Percentiles rank a stretch among this genome's conserved stretches.
Evolutionary conservation across 2,888 invertebrate genomes (phyloP).

Genomic region (Zonitis immaculata): DNA sequence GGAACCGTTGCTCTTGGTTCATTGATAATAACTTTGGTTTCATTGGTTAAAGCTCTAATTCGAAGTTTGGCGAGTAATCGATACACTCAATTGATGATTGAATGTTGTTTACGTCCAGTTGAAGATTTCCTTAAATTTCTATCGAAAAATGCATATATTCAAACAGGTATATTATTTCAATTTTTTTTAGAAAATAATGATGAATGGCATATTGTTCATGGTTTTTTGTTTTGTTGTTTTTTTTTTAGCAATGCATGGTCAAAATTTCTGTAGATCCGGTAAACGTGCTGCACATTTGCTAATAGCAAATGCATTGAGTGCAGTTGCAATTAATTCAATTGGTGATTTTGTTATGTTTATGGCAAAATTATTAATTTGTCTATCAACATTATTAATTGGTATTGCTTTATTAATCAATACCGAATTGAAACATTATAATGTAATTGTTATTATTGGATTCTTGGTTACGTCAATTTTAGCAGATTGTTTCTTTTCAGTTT

Average conservation of each 20-base stretch:
- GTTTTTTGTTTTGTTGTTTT: too few relatives aligned
- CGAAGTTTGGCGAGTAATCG: conserved; percentile 6
- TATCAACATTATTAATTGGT: conserved; percentile 1
- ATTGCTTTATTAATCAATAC: conserved; percentile 2
- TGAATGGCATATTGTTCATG: too few relatives aligned
- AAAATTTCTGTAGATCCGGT: conserved; percentile 21
- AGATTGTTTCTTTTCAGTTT: conserved; percentile 20
- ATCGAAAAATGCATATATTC: conserved; percentile 27
- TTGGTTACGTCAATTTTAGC: conserved; percentile 20
- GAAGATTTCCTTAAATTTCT: conserved; percentile 23
- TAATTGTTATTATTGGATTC: conserved; percentile 6
- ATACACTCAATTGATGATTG: conserved; percentile 16
- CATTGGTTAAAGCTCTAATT: conserved; percentile 12
- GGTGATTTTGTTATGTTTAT: conserved; percentile 21
- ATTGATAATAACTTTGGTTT: conserved; percentile 22
- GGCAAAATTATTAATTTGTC: conserved; percentile 9
- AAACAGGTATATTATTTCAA: conserved; percentile 17
- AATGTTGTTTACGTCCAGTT: conserved; percentile 19
- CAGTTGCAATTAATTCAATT: conserved; percentile 22
- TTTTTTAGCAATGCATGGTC: conserved; percentile 16
- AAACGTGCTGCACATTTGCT: conserved; percentile 20
- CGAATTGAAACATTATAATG: not conserved
- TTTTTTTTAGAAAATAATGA: too few relatives aligned
- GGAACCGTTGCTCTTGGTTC: conserved; percentile 26
- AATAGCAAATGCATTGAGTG: conserved; percentile 17